Conservation (phyloP, 2,113 vertebrate genomes). For the Neogobius melanostomus region DNA sequence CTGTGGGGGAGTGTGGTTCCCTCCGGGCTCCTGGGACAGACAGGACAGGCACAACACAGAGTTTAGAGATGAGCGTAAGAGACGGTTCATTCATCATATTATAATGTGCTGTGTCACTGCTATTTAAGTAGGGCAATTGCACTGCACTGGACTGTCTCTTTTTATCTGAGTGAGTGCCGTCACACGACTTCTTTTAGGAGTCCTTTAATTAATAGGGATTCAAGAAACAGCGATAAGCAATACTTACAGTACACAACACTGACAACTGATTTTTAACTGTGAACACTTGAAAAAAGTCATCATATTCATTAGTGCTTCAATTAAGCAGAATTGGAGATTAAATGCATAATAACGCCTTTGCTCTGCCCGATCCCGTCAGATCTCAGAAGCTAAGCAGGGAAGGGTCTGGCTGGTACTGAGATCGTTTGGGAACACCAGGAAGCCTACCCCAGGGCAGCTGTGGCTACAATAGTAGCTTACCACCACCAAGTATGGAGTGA, state of each 20-base stretch:
- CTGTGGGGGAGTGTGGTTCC: slow-evolving; percentile 97
- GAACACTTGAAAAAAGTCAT: background rate
- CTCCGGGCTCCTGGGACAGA: slow-evolving; percentile 87
- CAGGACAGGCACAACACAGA: background rate
- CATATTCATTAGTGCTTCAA: background rate
- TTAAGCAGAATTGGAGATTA: background rate
- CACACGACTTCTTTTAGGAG: background rate
- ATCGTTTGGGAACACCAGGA: too few relatives aligned
- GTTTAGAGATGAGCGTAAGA: slow-evolving; percentile 3
- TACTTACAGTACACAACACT: background rate
- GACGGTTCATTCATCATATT: slow-evolving; percentile 48
- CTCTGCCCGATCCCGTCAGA: too few relatives aligned
- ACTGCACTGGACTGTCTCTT: slow-evolving; percentile 25
- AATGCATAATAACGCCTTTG: too few relatives aligned
- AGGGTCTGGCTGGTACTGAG: too few relatives aligned
- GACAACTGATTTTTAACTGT: background rate
- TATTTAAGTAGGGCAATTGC: slow-evolving; percentile 39
- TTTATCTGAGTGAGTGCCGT: slow-evolving; percentile 25
- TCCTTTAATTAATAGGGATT: background rate
- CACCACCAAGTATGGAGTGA: too few relatives aligned
- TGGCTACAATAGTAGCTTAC: too few relatives aligned
- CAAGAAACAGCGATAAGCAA: background rate
- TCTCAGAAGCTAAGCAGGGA: too few relatives aligned
- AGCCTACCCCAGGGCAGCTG: too few relatives aligned
- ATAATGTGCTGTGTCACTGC: slow-evolving; percentile 45